phyloP scores from a whole-genome alignment of 1,140 invertebrate genomes.

The Atopsyche davidsoni region DNA sequence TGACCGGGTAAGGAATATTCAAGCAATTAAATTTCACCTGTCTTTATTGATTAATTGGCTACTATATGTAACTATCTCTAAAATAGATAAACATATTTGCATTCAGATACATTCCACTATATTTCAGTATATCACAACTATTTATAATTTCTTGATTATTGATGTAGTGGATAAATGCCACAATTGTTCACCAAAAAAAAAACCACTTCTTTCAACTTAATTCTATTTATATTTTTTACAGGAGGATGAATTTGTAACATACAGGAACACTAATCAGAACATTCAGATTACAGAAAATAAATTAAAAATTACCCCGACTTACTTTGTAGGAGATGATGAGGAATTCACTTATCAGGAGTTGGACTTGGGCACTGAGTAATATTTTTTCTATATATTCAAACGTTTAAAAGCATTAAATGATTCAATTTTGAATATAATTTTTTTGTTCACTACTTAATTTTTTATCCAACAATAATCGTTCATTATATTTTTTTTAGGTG shows the following conservation, averaged over 20 bases:
- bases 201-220: not conserved
- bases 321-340: not conserved
- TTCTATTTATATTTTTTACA: constrained; percentile 9
- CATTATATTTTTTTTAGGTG: constrained; percentile 45
- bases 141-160: no score
- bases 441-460: not conserved
- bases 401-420: not conserved
- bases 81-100: not conserved
- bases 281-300: no score
- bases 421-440: not conserved
- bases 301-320: no score
- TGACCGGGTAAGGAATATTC: constrained; percentile 13
- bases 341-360: constrained; percentile 1
- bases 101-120: not conserved
- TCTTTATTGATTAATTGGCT: not conserved
- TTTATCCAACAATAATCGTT: not conserved
- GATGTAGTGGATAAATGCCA: no score
- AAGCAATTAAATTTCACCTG: not conserved
- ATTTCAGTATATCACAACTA: not conserved
- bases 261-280: no score
- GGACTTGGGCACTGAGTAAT: constrained; percentile 5
- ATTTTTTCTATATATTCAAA: not conserved
- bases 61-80: not conserved
- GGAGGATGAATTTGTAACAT: constrained; percentile 32
- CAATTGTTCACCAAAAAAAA: no score